A percentile compares a stretch with the other conserved stretches of the same genome.
Evolutionary conservation across 2,113 vertebrate genomes (phyloP).

Genomic region (Hippocampus abdominalis): DNA sequence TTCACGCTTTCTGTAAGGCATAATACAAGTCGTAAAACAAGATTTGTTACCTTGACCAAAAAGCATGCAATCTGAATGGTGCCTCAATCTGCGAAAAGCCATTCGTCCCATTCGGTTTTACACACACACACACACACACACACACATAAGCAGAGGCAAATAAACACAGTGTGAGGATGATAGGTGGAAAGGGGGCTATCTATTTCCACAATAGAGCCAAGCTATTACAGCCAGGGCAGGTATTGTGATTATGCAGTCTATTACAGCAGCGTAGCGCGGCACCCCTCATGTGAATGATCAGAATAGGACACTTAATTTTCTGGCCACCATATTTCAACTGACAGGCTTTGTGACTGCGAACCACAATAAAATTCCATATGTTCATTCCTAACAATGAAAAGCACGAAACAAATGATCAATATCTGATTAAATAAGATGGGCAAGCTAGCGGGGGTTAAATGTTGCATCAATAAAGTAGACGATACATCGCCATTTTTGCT

Average conservation of each 20-base stretch:
- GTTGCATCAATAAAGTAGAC: no score
- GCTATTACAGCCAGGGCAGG: slow-evolving; percentile 35
- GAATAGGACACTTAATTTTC: slow-evolving; percentile 48
- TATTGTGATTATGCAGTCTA: slow-evolving; percentile 54
- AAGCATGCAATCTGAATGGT: slow-evolving; percentile 6
- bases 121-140: background rate
- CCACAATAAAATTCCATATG: background rate
- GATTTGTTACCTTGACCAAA: slow-evolving; percentile 5
- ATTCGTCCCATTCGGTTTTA: slow-evolving; percentile 11
- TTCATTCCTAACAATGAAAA: background rate
- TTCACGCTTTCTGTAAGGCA: background rate
- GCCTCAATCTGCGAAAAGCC: background rate
- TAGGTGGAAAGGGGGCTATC: slow-evolving; percentile 19
- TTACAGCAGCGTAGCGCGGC: slow-evolving; percentile 35
- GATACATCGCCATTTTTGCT: no score
- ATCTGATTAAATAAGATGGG: background rate
- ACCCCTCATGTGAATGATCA: slow-evolving; percentile 25
- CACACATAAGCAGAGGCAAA: slow-evolving; percentile 8
- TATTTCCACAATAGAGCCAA: slow-evolving; percentile 36
- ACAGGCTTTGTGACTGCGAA: background rate
- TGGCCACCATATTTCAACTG: slow-evolving; percentile 29
- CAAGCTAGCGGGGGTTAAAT: background rate
- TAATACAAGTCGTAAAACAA: background rate
- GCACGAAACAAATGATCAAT: background rate
- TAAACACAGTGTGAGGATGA: slow-evolving; percentile 9